Evolutionary conservation across 2,113 vertebrate species (phyloP).

Genomic region (Burhinus oedicnemus): DNA sequence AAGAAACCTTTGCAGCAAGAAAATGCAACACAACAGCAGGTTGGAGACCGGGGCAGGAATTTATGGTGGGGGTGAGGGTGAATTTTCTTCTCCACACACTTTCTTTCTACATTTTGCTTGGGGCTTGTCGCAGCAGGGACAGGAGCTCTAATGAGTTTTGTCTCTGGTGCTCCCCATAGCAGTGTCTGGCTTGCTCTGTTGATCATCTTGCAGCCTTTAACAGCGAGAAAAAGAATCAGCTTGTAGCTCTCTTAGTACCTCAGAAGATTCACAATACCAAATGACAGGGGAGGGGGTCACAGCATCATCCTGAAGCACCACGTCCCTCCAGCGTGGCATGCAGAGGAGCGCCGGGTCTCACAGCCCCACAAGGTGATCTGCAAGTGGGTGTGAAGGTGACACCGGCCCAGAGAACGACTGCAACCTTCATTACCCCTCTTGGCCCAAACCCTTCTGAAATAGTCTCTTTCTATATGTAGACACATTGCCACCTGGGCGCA

Average conservation of each 20-base stretch:
- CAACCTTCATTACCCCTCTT: not conserved
- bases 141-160: not conserved
- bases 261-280: not conserved
- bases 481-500: not conserved
- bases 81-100: not conserved
- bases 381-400: not conserved
- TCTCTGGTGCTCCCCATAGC: not conserved
- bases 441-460: not conserved
- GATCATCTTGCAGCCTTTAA: not conserved
- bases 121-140: not conserved
- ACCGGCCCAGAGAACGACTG: not conserved
- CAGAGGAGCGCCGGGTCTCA: not conserved
- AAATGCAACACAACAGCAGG: not conserved
- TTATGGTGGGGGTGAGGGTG: not conserved
- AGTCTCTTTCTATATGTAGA: not conserved
- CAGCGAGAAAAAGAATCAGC: not conserved
- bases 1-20: not conserved
- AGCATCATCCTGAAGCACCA: not conserved
- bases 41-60: not conserved
- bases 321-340: not conserved
- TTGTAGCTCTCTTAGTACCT: not conserved
- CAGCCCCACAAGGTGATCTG: not conserved
- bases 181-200: not conserved
- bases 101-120: not conserved
- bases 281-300: not conserved